phyloP scores from a whole-genome alignment of 2,113 vertebrate genomes.

The Macrotis lagotis region DNA sequence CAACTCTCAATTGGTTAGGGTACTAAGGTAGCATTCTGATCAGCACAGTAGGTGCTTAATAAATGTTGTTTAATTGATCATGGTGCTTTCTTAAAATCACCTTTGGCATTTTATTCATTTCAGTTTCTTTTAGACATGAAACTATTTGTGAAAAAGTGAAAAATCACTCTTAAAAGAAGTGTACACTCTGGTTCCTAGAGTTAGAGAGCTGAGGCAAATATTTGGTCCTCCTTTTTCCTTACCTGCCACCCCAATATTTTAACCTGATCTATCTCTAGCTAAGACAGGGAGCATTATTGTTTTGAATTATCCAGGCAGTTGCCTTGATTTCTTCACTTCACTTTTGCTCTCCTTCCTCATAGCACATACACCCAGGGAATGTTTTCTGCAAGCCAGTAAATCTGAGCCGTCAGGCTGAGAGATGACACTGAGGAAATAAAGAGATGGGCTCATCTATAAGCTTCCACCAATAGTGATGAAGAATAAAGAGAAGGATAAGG shows the following conservation, averaged over 20 bases:
- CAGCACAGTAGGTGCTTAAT: slow-evolving; percentile 23
- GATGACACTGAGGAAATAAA: slow-evolving; percentile 32
- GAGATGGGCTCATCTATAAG: slow-evolving; percentile 16
- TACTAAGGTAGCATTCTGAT: slow-evolving; percentile 61
- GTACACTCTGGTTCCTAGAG: not conserved
- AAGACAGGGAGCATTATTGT: slow-evolving; percentile 34
- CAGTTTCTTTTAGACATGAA: slow-evolving; percentile 70
- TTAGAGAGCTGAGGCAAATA: slow-evolving; percentile 58
- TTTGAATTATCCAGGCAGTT: slow-evolving; percentile 34
- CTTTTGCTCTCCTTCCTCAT: slow-evolving; percentile 33
- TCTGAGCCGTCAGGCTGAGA: not conserved
- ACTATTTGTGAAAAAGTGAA: slow-evolving; percentile 65
- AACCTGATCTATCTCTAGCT: not conserved
- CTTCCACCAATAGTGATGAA: slow-evolving; percentile 24
- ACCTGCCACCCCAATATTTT: not conserved
- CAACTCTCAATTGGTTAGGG: slow-evolving; percentile 55
- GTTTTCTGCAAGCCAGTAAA: slow-evolving; percentile 27
- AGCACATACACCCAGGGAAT: not conserved
- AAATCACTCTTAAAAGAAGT: slow-evolving; percentile 49
- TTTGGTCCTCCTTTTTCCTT: not conserved
- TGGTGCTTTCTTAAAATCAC: slow-evolving; percentile 33
- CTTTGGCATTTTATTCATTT: slow-evolving; percentile 61
- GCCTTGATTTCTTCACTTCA: slow-evolving; percentile 18
- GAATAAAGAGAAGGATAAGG: not conserved
- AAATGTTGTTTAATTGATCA: slow-evolving; percentile 63